Conservation (phyloP, 2,113 vertebrate species). For the Tetrao urogallus region DNA sequence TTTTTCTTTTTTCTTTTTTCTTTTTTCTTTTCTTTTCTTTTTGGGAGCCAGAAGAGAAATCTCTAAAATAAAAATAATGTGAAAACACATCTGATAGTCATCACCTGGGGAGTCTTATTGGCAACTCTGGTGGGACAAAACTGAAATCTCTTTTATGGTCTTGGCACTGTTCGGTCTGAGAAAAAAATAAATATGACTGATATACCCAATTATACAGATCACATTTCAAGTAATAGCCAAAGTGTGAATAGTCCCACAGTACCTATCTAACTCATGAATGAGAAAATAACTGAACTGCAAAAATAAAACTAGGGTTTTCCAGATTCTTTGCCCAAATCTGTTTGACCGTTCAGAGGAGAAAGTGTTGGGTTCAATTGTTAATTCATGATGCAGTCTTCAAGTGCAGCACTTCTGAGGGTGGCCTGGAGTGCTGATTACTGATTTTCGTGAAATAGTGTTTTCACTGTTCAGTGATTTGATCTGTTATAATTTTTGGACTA, state of each 20-base stretch:
- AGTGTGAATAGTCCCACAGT: neutral
- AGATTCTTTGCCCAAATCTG: neutral
- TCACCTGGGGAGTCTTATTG: neutral
- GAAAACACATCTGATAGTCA: slow-evolving; percentile 23
- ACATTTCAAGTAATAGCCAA: slow-evolving; percentile 32
- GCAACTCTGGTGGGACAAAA: neutral
- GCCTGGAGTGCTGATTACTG: neutral
- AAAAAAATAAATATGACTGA: neutral
- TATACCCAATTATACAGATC: neutral
- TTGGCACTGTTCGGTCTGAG: neutral
- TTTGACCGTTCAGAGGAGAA: slow-evolving; percentile 2
- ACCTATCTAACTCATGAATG: neutral
- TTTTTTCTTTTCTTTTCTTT: no score
- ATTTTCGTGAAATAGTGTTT: neutral
- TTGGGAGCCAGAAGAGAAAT: neutral
- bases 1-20: no score
- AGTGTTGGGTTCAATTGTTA: neutral
- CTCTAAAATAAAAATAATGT: slow-evolving; percentile 17
- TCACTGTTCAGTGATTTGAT: neutral
- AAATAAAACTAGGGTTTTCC: neutral
- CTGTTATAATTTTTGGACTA: neutral
- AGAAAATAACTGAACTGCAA: neutral
- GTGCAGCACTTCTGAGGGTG: neutral
- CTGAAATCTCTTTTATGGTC: slow-evolving; percentile 16
- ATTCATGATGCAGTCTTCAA: neutral